These are phyloP conservation scores for Aplysina aerophoba DNA, from an alignment of 37 sponge, comb jelly and placozoan genomes.

Conservation along the genomic window DNA sequence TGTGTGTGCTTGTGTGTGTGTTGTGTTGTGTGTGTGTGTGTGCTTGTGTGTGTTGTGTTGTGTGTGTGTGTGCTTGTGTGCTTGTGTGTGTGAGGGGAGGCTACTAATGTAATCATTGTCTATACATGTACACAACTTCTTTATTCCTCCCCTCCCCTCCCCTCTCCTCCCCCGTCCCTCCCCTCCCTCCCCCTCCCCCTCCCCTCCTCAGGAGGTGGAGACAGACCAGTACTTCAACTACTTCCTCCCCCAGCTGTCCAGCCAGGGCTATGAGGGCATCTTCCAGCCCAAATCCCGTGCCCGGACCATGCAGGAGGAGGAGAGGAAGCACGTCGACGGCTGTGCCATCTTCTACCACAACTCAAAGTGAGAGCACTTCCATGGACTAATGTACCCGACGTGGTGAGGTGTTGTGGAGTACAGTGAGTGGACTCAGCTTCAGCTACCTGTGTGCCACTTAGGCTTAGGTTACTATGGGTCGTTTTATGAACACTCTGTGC, in stretches of 20 bases:
- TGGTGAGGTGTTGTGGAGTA: too few species aligned
- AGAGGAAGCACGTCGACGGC: constrained; percentile 92
- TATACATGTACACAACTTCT: too few species aligned
- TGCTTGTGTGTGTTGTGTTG: constrained; percentile 4
- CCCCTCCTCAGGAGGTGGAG: constrained; percentile 84
- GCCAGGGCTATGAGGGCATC: constrained; percentile 87
- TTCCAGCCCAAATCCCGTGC: constrained; percentile 96
- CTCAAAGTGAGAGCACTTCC: constrained; percentile 77
- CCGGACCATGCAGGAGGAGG: constrained; percentile 89
- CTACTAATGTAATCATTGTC: neutral
- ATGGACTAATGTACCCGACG: too few species aligned
- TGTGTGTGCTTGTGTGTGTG: too few species aligned
- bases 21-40: too few species aligned
- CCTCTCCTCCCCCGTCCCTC: neutral
- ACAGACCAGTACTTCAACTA: constrained; percentile 94
- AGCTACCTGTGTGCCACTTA: too few species aligned
- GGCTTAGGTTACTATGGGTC: too few species aligned
- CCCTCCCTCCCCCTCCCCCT: constrained; percentile 17
- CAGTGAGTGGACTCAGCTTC: too few species aligned
- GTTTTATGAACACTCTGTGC: too few species aligned
- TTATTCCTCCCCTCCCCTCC: neutral
- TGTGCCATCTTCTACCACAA: constrained; percentile 96
- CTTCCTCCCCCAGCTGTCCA: constrained; percentile 81
- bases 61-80: constrained; percentile 9
- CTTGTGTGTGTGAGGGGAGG: constrained; percentile 20